phyloP scores from a whole-genome alignment of 2,797 vertebrate species.

The Pseudopleuronectes americanus region DNA sequence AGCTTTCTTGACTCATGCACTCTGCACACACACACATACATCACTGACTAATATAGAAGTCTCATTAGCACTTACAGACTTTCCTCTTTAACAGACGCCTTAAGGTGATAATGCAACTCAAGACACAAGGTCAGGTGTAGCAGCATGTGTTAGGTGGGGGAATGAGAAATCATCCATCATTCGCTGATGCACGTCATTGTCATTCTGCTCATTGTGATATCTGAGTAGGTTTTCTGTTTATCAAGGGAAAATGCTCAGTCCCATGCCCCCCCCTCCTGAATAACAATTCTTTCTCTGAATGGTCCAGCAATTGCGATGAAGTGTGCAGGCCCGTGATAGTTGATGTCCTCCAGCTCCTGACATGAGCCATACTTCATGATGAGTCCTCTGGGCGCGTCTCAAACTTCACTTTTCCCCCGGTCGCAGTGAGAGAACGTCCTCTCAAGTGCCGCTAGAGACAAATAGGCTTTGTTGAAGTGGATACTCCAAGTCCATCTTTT shows the following conservation, averaged over 20 bases:
- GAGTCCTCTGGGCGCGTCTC: constrained; percentile 34
- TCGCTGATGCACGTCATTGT: constrained; percentile 22
- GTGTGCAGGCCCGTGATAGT: constrained; percentile 12
- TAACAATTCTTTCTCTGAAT: constrained; percentile 35
- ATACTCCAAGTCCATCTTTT: constrained; percentile 26
- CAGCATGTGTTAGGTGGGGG: not conserved
- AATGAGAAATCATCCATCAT: constrained; percentile 1
- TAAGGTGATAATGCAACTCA: constrained; percentile 1
- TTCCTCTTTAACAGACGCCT: constrained; percentile 1
- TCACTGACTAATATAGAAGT: not conserved
- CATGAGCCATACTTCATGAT: constrained; percentile 27
- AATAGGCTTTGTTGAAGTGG: constrained; percentile 37
- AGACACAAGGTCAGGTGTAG: not conserved
- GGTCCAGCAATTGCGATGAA: constrained; percentile 28
- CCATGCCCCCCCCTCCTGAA: constrained; percentile 4
- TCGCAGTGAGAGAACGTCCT: constrained; percentile 13
- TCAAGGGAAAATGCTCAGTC: constrained; percentile 10
- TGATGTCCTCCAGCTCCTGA: constrained; percentile 46
- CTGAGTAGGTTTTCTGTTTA: constrained; percentile 28
- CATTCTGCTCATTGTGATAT: constrained; percentile 24
- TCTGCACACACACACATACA: not conserved
- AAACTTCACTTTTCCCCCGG: constrained; percentile 22
- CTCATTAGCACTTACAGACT: not conserved
- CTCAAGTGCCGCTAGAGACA: constrained; percentile 34
- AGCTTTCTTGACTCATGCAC: not conserved